Evolutionary conservation across 1,140 invertebrate species (phyloP).

Genomic region (Pentalonia nigronervosa): DNA sequence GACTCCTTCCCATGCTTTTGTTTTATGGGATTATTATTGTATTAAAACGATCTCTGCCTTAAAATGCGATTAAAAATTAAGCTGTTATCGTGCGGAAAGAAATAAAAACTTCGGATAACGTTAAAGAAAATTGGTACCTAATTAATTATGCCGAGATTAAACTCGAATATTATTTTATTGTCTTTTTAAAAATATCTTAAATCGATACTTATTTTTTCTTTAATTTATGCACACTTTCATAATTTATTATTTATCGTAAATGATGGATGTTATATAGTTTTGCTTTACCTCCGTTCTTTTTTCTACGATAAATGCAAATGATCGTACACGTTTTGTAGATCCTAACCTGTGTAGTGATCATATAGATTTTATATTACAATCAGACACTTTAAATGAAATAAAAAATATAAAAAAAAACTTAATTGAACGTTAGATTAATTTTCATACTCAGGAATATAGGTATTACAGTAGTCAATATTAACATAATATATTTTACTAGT

Average conservation of each 20-base stretch:
- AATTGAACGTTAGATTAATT: background rate
- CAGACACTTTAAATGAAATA: background rate
- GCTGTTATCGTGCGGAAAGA: conserved; percentile 39
- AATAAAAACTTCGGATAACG: conserved; percentile 14
- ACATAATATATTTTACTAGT: background rate
- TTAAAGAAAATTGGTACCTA: background rate
- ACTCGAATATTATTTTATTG: conserved; percentile 16
- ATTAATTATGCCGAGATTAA: conserved; percentile 48
- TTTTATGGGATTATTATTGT: conserved; percentile 55
- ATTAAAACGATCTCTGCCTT: conserved; percentile 57
- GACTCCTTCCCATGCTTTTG: conserved; percentile 53
- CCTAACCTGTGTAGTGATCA: background rate
- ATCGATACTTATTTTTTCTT: background rate
- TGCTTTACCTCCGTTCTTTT: background rate
- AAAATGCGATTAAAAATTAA: conserved; percentile 58
- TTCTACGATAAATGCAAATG: background rate
- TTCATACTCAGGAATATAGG: background rate
- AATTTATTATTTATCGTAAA: background rate
- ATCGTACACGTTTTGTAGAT: background rate
- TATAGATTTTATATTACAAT: background rate
- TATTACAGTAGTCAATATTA: background rate
- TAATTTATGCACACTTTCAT: background rate
- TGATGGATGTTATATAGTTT: background rate
- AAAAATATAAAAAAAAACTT: background rate
- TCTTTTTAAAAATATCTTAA: conserved; percentile 8